Evolutionary conservation across 2,797 vertebrate species (phyloP).

Genomic region (Spondyliosoma cantharus): DNA sequence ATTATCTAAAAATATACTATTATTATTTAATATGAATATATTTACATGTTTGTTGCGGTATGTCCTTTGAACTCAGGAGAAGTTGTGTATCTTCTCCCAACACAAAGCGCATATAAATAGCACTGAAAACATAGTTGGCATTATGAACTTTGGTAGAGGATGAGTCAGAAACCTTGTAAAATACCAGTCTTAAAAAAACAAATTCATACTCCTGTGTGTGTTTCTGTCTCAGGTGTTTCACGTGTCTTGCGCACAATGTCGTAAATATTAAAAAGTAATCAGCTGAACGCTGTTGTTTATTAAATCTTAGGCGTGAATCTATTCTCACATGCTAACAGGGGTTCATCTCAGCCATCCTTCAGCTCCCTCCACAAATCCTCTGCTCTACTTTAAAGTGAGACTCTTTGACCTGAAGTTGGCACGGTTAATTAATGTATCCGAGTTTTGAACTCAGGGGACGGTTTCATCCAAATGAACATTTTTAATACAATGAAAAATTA

Average conservation of each 20-base stretch:
- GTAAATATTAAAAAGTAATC: background rate
- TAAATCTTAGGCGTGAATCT: background rate
- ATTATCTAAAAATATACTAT: too few relatives aligned
- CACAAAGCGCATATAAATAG: background rate
- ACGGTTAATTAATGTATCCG: conserved; percentile 45
- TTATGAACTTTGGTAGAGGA: background rate
- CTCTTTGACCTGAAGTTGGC: conserved; percentile 52
- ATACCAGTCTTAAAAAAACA: background rate
- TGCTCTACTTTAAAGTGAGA: conserved; percentile 7
- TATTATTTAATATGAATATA: too few relatives aligned
- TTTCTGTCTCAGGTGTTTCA: background rate
- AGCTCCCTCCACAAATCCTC: conserved; percentile 19
- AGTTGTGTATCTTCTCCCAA: background rate
- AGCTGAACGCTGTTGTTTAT: background rate
- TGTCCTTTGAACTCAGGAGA: background rate
- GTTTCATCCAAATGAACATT: conserved; percentile 40
- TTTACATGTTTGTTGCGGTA: background rate
- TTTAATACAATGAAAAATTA: conserved; percentile 53
- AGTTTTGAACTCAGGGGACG: conserved; percentile 44
- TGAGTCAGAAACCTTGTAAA: background rate
- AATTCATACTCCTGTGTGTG: background rate
- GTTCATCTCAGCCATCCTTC: background rate
- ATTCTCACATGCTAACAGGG: background rate
- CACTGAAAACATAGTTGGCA: background rate
- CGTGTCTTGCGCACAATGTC: background rate